phyloP scores from a whole-genome alignment of 1,140 invertebrate genomes.

The Drosophila auraria region DNA sequence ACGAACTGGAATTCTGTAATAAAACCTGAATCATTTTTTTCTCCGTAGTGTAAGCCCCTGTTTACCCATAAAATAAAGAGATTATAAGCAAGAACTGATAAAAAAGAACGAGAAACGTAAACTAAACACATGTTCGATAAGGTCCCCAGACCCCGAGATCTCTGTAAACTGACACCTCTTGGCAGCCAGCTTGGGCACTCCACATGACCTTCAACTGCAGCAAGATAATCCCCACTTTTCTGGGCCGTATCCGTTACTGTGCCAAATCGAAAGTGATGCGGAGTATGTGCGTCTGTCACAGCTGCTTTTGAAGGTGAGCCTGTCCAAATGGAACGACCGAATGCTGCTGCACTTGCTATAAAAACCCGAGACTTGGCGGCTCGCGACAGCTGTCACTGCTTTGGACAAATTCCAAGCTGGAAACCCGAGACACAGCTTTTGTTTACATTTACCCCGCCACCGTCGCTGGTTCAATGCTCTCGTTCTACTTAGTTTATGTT shows the following conservation, averaged over 20 bases:
- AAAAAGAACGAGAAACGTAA: constrained; percentile 13
- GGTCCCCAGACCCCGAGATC: background rate
- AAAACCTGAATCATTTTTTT: too few relatives aligned
- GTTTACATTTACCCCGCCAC: constrained; percentile 8
- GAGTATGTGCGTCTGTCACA: constrained; percentile 22
- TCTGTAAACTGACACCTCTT: constrained; percentile 47
- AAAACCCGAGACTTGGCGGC: constrained; percentile 15
- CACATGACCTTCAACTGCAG: constrained; percentile 46
- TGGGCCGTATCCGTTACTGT: constrained; percentile 45
- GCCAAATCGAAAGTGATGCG: constrained; percentile 71
- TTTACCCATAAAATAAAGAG: constrained; percentile 4
- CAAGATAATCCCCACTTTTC: constrained; percentile 25
- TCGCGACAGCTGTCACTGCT: constrained; percentile 40
- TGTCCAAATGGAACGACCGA: constrained; percentile 57
- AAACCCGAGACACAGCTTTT: constrained; percentile 37
- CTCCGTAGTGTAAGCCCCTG: background rate
- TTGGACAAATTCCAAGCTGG: constrained; percentile 21
- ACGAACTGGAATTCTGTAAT: background rate
- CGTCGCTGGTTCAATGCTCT: constrained; percentile 31
- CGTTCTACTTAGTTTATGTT: constrained; percentile 9
- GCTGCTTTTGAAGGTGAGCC: constrained; percentile 60
- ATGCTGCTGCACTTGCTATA: constrained; percentile 45
- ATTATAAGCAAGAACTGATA: constrained; percentile 36
- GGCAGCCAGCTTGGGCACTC: constrained; percentile 1
- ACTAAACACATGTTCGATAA: constrained; percentile 35